These are phyloP conservation scores for Eristalinus aeneus DNA, from an alignment of 2,888 invertebrate species.

Conservation along the genomic window DNA sequence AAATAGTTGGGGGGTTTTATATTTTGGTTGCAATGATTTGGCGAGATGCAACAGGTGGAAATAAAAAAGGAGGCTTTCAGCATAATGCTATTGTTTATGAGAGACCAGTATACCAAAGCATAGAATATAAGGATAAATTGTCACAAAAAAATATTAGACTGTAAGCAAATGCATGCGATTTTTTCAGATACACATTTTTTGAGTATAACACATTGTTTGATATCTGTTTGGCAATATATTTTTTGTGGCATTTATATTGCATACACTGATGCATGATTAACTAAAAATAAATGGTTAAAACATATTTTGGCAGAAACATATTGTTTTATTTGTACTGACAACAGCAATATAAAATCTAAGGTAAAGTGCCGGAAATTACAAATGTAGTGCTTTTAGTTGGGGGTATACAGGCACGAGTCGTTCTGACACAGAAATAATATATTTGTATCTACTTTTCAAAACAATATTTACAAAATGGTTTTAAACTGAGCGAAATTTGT, in stretches of 20 bases:
- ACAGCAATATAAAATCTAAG: too few species aligned
- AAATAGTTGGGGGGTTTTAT: constrained; percentile 84
- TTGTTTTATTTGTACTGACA: background rate
- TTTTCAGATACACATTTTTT: constrained; percentile 1
- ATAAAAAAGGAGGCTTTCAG: constrained; percentile 39
- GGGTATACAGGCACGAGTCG: too few species aligned
- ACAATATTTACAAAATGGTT: too few species aligned
- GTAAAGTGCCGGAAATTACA: too few species aligned
- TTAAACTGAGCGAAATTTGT: too few species aligned
- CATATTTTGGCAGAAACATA: background rate
- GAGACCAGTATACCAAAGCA: constrained; percentile 31
- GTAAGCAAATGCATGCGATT: background rate
- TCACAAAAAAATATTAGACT: background rate
- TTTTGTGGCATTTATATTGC: background rate
- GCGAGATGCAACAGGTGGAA: constrained; percentile 72
- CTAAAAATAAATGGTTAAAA: constrained; percentile 3
- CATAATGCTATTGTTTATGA: constrained; percentile 26
- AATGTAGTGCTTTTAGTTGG: too few species aligned
- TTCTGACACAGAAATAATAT: too few species aligned
- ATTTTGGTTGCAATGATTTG: constrained; percentile 84
- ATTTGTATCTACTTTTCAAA: too few species aligned
- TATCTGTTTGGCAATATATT: background rate
- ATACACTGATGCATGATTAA: constrained; percentile 2
- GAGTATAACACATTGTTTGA: background rate
- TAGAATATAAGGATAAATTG: constrained; percentile 3